A percentile compares a stretch with the other conserved stretches of the same genome.
These are phyloP conservation scores for Globodera rostochiensis DNA, from an alignment of 1,140 invertebrate genomes.

Conservation along the genomic window DNA sequence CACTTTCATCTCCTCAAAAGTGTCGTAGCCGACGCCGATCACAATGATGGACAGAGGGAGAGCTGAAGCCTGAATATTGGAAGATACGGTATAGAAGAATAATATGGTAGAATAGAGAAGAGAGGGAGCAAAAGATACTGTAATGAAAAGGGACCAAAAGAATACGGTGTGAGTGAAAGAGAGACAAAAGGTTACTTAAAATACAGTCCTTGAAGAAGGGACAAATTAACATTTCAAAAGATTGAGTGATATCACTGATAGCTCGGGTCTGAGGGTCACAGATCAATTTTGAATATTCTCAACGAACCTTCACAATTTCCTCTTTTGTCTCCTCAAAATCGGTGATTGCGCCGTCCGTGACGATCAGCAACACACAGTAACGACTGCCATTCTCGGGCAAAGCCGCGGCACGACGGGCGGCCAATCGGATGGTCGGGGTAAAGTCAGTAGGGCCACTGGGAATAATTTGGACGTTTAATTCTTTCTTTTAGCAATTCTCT, in stretches of 20 bases:
- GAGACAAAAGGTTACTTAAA: not conserved
- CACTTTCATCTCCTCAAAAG: conserved; percentile 59
- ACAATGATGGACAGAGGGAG: conserved; percentile 58
- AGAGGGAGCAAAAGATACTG: too few relatives aligned
- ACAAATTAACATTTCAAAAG: too few relatives aligned
- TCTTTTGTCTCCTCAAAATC: conserved; percentile 73
- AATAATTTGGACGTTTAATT: too few relatives aligned
- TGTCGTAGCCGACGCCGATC: conserved; percentile 58
- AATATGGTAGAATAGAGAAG: too few relatives aligned
- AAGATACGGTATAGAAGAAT: too few relatives aligned
- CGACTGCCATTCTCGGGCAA: conserved; percentile 68
- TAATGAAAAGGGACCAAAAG: too few relatives aligned
- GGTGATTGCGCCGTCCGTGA: conserved; percentile 75
- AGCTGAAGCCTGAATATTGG: conserved; percentile 43
- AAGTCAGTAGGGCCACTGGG: conserved; percentile 75
- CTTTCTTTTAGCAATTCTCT: too few relatives aligned
- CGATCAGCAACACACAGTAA: conserved; percentile 73
- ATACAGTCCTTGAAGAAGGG: too few relatives aligned
- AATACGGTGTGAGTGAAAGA: not conserved
- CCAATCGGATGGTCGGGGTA: conserved; percentile 73
- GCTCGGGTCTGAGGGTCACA: too few relatives aligned
- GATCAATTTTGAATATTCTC: not conserved
- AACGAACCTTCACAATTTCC: conserved; percentile 69
- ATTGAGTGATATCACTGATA: too few relatives aligned
- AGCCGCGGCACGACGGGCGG: conserved; percentile 66